These are phyloP conservation scores for Gastrophysa polygoni DNA, from an alignment of 2,888 invertebrate species.

Conservation along the genomic window DNA sequence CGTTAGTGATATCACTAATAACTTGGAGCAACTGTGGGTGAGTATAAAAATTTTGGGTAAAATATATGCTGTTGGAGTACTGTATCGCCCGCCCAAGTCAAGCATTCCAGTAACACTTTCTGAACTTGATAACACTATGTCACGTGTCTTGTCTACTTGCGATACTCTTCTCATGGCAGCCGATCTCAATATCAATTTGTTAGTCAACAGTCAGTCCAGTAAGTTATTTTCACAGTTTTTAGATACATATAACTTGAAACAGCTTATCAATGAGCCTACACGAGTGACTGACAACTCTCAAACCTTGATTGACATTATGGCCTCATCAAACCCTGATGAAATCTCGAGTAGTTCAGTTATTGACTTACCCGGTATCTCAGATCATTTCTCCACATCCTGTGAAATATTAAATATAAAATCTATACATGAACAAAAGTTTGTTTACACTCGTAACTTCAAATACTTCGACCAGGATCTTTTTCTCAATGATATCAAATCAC, in stretches of 20 bases:
- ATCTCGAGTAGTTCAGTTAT: constrained; percentile 3
- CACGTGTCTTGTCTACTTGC: not conserved
- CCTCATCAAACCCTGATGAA: constrained; percentile 6
- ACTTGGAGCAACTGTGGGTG: constrained; percentile 1
- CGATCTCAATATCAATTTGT: constrained; percentile 6
- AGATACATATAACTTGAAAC: constrained; percentile 8
- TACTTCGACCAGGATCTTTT: not conserved
- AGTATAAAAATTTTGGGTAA: not conserved
- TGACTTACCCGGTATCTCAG: constrained; percentile 10
- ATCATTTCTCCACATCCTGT: not conserved
- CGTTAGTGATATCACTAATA: not conserved
- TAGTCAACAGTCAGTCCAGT: not conserved
- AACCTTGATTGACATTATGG: constrained; percentile 7
- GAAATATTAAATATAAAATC: not conserved
- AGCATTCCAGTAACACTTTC: not conserved
- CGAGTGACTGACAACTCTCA: constrained; percentile 2
- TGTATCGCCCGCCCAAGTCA: constrained; percentile 10
- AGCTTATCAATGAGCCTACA: constrained; percentile 8
- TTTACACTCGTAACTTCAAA: not conserved
- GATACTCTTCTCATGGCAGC: constrained; percentile 6
- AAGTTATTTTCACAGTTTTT: not conserved
- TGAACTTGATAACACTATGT: constrained; percentile 2
- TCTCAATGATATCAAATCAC: not conserved
- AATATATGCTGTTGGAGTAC: constrained; percentile 6
- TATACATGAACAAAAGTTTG: not conserved